These are phyloP conservation scores for Montipora sp. DNA, from an alignment of 64 coral and sea anemone species.

Conservation along the genomic window DNA sequence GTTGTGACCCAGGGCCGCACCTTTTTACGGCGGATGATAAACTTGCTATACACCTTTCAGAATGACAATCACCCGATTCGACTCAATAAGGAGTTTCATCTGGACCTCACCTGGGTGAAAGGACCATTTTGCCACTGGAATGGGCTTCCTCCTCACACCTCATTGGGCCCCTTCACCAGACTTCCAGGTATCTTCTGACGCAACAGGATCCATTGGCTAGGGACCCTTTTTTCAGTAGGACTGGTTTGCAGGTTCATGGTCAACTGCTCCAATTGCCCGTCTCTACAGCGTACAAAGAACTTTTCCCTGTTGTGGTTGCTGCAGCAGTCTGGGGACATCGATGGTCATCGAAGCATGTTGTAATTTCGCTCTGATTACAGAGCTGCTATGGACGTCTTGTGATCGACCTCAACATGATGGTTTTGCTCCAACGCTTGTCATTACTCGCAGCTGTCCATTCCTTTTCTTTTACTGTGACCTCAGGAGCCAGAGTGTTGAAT, in stretches of 20 bases:
- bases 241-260: conserved; percentile 42
- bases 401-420: not conserved
- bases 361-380: conserved; percentile 25
- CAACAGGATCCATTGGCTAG: conserved; percentile 43
- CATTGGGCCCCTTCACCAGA: not conserved
- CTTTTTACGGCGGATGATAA: no score
- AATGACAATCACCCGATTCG: no score
- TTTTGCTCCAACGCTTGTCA: not conserved
- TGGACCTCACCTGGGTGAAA: no score
- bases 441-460: not conserved
- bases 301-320: conserved; percentile 9
- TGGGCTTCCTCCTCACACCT: conserved; percentile 21
- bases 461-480: not conserved
- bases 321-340: not conserved
- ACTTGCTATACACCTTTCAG: no score
- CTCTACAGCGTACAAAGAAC: not conserved
- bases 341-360: not conserved
- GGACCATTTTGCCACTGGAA: no score
- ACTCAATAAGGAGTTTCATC: no score
- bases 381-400: not conserved
- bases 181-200: not conserved
- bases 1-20: no score
- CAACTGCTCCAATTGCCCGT: not conserved
- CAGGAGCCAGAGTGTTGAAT: not conserved
- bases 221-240: conserved; percentile 3